Conservation (phyloP, 2,888 invertebrate species). For the Mythimna albipuncta region DNA sequence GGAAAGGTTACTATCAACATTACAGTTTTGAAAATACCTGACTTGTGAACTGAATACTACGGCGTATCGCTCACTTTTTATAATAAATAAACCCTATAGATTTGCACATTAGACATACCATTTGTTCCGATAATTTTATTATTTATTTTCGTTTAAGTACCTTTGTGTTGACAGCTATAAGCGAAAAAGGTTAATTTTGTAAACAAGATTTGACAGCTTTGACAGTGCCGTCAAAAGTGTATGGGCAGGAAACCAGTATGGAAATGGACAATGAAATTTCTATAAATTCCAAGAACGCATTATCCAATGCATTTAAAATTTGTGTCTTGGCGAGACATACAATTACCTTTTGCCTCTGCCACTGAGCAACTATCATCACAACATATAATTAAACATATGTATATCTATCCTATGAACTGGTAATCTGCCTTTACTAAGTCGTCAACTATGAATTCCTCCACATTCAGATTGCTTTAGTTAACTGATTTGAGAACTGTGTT, state of each 20-base stretch:
- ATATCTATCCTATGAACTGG: not conserved
- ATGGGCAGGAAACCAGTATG: not conserved
- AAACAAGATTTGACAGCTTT: not conserved
- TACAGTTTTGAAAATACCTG: not conserved
- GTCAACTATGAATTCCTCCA: constrained; percentile 15
- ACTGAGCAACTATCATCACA: constrained; percentile 32
- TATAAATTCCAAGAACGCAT: not conserved
- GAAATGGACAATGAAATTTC: not conserved
- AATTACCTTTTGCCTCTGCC: not conserved
- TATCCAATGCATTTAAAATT: not conserved
- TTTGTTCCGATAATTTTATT: constrained; percentile 24
- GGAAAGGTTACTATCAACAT: not conserved
- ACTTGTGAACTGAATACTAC: not conserved
- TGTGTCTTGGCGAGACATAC: not conserved
- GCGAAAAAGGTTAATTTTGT: constrained; percentile 1
- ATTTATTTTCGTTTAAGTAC: constrained; percentile 23
- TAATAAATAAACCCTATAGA: not conserved
- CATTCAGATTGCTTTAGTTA: constrained; percentile 50
- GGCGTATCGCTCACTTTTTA: constrained; percentile 9
- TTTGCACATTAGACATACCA: not conserved
- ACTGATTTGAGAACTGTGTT: constrained; percentile 64
- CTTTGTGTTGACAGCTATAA: constrained; percentile 23
- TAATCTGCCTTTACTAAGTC: constrained; percentile 8
- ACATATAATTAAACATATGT: constrained; percentile 14
- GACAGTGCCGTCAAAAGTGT: not conserved